These are phyloP conservation scores for Archaeoteleia sp. DNA, from an alignment of 2,888 invertebrate species.

Conservation along the genomic window DNA sequence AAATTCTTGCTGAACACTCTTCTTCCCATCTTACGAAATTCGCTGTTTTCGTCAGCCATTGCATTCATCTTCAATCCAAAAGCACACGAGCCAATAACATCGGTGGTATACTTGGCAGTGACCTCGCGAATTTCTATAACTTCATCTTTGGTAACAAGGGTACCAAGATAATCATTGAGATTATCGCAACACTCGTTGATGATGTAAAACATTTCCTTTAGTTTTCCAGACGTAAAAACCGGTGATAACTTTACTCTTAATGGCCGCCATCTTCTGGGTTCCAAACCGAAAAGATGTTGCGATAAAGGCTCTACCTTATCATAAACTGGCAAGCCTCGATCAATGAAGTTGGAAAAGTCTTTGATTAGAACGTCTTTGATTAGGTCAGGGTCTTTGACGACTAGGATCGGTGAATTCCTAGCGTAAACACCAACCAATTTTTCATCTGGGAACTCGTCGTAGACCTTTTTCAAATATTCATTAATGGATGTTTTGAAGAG, in stretches of 20 bases:
- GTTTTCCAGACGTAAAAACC: constrained; percentile 76
- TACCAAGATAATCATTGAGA: constrained; percentile 64
- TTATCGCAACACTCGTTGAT: constrained; percentile 69
- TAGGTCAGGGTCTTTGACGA: constrained; percentile 55
- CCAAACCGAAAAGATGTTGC: constrained; percentile 71
- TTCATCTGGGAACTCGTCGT: constrained; percentile 35
- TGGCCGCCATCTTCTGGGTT: constrained; percentile 73
- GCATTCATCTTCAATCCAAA: constrained; percentile 75
- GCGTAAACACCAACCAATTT: constrained; percentile 56
- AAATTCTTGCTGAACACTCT: constrained; percentile 58
- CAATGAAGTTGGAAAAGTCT: constrained; percentile 57
- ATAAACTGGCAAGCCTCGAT: constrained; percentile 67
- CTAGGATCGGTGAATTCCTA: constrained; percentile 49
- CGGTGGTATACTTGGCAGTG: constrained; percentile 73
- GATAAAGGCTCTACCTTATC: constrained; percentile 74
- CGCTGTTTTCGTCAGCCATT: constrained; percentile 66
- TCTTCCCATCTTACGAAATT: constrained; percentile 71
- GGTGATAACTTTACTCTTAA: constrained; percentile 74
- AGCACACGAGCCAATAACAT: constrained; percentile 74
- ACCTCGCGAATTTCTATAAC: constrained; percentile 65
- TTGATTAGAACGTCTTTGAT: constrained; percentile 59
- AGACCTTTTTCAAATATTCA: constrained; percentile 19
- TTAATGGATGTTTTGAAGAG: constrained; percentile 38
- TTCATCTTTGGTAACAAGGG: constrained; percentile 41
- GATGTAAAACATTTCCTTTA: constrained; percentile 75